Base-by-base conservation (phyloP, 2,797 vertebrate species). In the Scarus forsteni region DNA sequence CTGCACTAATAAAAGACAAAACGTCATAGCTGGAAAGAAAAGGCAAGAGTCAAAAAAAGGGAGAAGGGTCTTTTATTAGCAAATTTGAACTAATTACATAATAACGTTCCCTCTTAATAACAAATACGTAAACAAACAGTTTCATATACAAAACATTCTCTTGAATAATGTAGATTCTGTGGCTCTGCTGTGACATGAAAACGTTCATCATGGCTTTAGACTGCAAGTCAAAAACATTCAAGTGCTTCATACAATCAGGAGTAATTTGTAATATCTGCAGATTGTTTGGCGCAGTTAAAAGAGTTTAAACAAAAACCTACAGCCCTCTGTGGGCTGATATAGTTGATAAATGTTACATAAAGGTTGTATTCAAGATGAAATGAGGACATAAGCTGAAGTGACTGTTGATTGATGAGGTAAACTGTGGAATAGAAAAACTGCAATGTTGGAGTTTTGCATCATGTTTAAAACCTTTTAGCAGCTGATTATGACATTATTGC, bases 91-190 rank as follows among this genome's bases (percentile, higher is more conserved):
- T 60, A 60, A 39, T 10, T 11, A n/a, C 9, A 11, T 5, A 51
- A 14, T 34, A 19, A 8, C n/a, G 6, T 10, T 71, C 12, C 27
- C 36, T 19, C 16, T 49, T 40, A 34, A 46, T 2, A 51, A 58
- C 42, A 51, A 59, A 55, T 70, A 49, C 42, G 18, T 27, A 18
- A 35, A 16, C 7, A 77, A 40, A 60, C 56, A 54, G 57, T 59
- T 53, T 56, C 36, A 66, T 10, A 65, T 10, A 79, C 59, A 64
- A 59, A n/a, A 50, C 53, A 67, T 48, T 58, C 48, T 44, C 3
- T 62, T 54, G 19, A 18, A 63, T 43, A 54, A 54, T 66, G 46
- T 38, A 43, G 27, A 42, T 11, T 53, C 7, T 35, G 51, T 44
- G 38, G 54, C 69, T 72, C 54, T 15, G 43, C 27, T 27, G 62